A percentile compares a stretch with the other conserved stretches of the same genome.
phyloP scores from a whole-genome alignment of 2,888 invertebrate species.

The Bedellia somnulentella region DNA sequence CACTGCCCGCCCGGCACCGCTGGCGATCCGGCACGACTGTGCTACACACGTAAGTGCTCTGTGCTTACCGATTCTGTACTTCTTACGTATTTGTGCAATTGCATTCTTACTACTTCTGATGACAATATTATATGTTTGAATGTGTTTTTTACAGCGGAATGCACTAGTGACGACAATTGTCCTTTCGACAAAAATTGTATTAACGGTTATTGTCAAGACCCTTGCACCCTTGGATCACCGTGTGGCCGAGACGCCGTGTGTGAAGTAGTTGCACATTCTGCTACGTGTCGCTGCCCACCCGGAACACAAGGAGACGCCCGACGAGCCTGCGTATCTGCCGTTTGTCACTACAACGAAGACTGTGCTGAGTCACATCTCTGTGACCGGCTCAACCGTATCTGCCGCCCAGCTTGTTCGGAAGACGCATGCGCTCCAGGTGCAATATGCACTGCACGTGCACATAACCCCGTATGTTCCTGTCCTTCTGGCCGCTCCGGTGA shows the following conservation, averaged over 20 bases:
- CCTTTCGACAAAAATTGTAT: conserved; percentile 82
- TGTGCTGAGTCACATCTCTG: conserved; percentile 84
- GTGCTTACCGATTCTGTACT: no score
- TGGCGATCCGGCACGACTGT: conserved; percentile 83
- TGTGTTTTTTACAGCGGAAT: conserved; percentile 72
- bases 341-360: conserved; percentile 88
- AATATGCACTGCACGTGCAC: conserved; percentile 71
- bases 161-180: conserved; percentile 76
- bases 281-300: conserved; percentile 79
- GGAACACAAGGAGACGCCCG: conserved; percentile 85
- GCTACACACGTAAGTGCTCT: conserved; percentile 77
- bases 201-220: conserved; percentile 78
- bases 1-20: conserved; percentile 83
- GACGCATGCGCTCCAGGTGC: conserved; percentile 80
- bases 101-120: no score
- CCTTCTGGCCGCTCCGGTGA: conserved; percentile 76
- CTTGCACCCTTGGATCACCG: conserved; percentile 68
- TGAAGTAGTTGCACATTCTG: conserved; percentile 71
- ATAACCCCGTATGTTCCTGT: conserved; percentile 79
- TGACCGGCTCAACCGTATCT: conserved; percentile 79
- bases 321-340: conserved; percentile 77
- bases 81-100: no score
- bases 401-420: conserved; percentile 80
- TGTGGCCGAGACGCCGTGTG: conserved; percentile 84
- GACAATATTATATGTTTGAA: no score